Conservation (phyloP, 2,888 invertebrate species). For the Ischnus inquisitorius region DNA sequence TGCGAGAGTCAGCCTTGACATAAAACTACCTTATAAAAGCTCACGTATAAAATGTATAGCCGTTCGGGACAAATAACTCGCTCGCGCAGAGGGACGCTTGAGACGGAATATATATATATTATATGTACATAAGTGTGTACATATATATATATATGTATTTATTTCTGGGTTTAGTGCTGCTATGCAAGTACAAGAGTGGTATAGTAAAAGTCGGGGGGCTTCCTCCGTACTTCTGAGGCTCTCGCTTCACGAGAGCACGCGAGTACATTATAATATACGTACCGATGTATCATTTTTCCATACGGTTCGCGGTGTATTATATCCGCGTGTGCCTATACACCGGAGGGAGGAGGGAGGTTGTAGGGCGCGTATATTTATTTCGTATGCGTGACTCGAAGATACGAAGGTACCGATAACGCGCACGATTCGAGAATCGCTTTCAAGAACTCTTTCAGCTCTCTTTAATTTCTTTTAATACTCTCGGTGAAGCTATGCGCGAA, state of each 20-base stretch:
- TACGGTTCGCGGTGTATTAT: neutral
- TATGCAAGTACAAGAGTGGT: conserved; percentile 32
- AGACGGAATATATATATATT: conserved; percentile 43
- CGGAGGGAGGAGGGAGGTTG: neutral
- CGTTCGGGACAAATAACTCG: conserved; percentile 77
- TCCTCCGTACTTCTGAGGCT: conserved; percentile 22
- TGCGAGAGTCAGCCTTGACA: conserved; percentile 80
- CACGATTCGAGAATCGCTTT: conserved; percentile 73
- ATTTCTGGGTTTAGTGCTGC: neutral
- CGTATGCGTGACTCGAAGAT: conserved; percentile 74
- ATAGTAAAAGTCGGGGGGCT: conserved; percentile 22
- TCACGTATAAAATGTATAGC: conserved; percentile 81
- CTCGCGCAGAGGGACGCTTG: conserved; percentile 55
- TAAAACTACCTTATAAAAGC: conserved; percentile 82
- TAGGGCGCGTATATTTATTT: conserved; percentile 70
- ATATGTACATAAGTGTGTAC: conserved; percentile 24
- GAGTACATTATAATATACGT: conserved; percentile 25
- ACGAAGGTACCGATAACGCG: conserved; percentile 71
- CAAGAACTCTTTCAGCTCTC: conserved; percentile 59
- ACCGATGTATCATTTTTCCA: conserved; percentile 2
- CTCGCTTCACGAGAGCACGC: conserved; percentile 24
- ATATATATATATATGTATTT: conserved; percentile 1
- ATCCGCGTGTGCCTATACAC: neutral
- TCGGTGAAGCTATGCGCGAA: neutral
- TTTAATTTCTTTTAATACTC: conserved; percentile 19